Base-by-base conservation (phyloP, 2,888 invertebrate genomes). In the Zelleria hepariella region DNA sequence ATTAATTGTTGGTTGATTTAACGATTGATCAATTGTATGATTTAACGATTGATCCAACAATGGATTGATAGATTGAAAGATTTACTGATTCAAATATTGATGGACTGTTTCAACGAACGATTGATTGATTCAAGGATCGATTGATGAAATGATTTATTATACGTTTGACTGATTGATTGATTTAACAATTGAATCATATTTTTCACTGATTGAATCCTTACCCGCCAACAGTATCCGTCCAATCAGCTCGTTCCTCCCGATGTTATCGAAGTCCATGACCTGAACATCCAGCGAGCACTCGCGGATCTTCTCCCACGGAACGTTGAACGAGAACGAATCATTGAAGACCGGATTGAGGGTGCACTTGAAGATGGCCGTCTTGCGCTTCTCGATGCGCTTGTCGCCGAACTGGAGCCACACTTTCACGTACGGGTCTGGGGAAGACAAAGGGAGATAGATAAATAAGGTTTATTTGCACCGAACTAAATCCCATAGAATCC, bases 251-350 rank as follows among this genome's bases (percentile, higher is more conserved):
- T 97, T 97, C 66, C 97, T 90, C 57, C 98, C 98, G 68, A 98
- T 96, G 80, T 98, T 97, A 84, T 98, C 98, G 80, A 97, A 98
- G 87, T 98, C 98, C 98, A 98, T 98, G 61, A 98, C 97, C 32
- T 88, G 87, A 21, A 98, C 95, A 74, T 97, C 96, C 65, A 98
- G 91, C 56, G 96, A 96, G 74, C 98, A 97, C 80, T 98, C 55
- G 97, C 61, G 89, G 67, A 98, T 97, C 86, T 97, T 96, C 87
- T 98, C 98, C 97, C 97, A 98, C 18, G 98, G 97, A 58, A 98
- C 97, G 85, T 96, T 96, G 91, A 97, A 98, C 58, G 95, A 95
- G 90, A 98, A 98, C 10, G 96, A 94, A 86, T 98, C 98, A 86
- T 98, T 97, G 91, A 97, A 98, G 62, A 97, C 94, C 0, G 98